phyloP scores from a whole-genome alignment of 2,113 vertebrate genomes.

The Corythoichthys intestinalis region DNA sequence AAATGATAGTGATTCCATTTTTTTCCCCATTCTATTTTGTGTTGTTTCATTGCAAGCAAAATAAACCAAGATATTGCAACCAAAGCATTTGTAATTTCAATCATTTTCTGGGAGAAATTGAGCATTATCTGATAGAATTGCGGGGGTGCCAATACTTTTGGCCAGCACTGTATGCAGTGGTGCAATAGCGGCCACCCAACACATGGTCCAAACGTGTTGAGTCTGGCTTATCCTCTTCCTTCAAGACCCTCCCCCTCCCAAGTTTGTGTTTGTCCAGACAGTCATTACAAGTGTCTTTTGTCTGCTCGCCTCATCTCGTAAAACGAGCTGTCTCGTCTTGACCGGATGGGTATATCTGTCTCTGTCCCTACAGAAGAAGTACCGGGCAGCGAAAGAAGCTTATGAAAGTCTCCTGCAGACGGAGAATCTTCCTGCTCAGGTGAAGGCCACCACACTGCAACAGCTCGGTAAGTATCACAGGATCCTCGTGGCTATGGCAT shows the following conservation, averaged over 20 bases:
- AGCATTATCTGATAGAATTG: no score
- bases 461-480: constrained; percentile 86
- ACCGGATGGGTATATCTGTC: constrained; percentile 37
- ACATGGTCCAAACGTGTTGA: constrained; percentile 53
- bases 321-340: constrained; percentile 61
- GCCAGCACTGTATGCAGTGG: constrained; percentile 5
- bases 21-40: no score
- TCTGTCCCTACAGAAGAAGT: constrained; percentile 82
- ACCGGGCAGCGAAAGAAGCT: constrained; percentile 94
- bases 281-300: constrained; percentile 65
- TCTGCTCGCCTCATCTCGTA: constrained; percentile 55
- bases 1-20: no score
- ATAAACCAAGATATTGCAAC: no score
- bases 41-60: no score
- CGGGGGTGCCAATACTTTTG: no score
- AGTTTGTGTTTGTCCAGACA: constrained; percentile 41
- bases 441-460: constrained; percentile 96
- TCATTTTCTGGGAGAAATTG: no score
- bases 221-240: constrained; percentile 52
- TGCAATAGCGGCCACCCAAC: constrained; percentile 12
- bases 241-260: constrained; percentile 58
- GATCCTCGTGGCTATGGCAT: not conserved
- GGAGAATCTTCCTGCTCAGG: constrained; percentile 93
- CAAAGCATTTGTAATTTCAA: no score
- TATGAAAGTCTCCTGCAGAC: constrained; percentile 95